Evolutionary conservation across 2,888 invertebrate genomes (phyloP).

Genomic region (Apeira syringaria): DNA sequence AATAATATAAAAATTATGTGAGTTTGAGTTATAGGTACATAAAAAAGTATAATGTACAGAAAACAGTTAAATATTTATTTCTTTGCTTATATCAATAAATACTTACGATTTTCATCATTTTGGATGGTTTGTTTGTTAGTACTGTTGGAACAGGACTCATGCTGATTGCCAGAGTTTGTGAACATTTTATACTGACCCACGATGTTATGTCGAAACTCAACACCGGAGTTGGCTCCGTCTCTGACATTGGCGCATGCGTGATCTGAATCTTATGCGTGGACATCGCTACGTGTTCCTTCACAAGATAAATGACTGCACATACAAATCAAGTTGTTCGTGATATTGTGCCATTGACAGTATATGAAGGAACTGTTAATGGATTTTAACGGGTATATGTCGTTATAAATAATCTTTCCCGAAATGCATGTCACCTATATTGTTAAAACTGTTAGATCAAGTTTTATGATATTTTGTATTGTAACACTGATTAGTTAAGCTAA

Average conservation of each 20-base stretch:
- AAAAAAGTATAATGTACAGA: too few relatives aligned
- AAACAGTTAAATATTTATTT: too few relatives aligned
- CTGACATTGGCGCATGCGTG: conserved; percentile 75
- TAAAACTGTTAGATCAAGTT: too few relatives aligned
- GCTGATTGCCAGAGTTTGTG: conserved; percentile 34
- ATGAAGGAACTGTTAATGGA: conserved; percentile 11
- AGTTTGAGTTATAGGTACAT: too few relatives aligned
- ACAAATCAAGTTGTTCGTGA: conserved; percentile 30
- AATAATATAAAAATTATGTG: too few relatives aligned
- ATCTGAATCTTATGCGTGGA: conserved; percentile 50
- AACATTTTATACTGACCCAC: conserved; percentile 59
- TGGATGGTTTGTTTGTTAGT: conserved; percentile 53
- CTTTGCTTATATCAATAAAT: not conserved
- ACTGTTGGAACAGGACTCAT: conserved; percentile 57
- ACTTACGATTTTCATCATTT: conserved; percentile 78
- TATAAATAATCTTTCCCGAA: too few relatives aligned
- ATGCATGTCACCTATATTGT: too few relatives aligned
- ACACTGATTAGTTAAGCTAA: too few relatives aligned
- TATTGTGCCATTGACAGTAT: conserved; percentile 26
- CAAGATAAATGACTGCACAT: conserved; percentile 40
- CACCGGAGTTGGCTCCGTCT: conserved; percentile 47
- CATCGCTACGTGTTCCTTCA: conserved; percentile 31
- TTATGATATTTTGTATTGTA: too few relatives aligned
- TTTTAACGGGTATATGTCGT: too few relatives aligned
- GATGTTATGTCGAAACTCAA: conserved; percentile 49